Conservation (phyloP, 23 tunicate genomes). For the Botrylloides violaceus region DNA sequence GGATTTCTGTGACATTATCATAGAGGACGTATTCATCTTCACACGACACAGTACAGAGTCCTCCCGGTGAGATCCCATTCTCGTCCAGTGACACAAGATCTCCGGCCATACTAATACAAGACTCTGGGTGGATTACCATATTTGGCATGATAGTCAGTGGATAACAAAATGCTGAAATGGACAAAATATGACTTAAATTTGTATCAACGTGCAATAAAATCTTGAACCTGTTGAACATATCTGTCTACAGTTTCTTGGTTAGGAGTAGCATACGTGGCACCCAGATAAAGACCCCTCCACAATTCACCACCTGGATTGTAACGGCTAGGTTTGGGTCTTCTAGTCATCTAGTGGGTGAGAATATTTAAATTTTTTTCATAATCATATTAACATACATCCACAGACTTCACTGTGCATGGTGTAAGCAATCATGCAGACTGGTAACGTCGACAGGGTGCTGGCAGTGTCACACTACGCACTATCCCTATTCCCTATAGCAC, state of each 20-base stretch:
- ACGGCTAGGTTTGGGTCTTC: too few relatives aligned
- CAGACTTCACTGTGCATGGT: too few relatives aligned
- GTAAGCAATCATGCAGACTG: too few relatives aligned
- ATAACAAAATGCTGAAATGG: not conserved
- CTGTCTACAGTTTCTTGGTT: not conserved
- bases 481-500: too few relatives aligned
- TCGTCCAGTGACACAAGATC: conserved; percentile 5
- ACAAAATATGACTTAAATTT: not conserved
- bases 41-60: conserved; percentile 36
- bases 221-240: not conserved
- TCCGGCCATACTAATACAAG: conserved; percentile 20
- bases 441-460: too few relatives aligned
- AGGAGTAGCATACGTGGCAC: not conserved
- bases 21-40: conserved; percentile 42
- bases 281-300: too few relatives aligned
- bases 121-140: conserved; percentile 32
- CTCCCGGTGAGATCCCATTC: conserved; percentile 32
- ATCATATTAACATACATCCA: too few relatives aligned
- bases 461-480: too few relatives aligned
- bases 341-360: too few relatives aligned
- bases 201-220: not conserved
- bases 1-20: conserved; percentile 3
- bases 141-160: conserved; percentile 17
- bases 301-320: too few relatives aligned
- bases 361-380: too few relatives aligned